Percentiles rank a stretch among this genome's conserved stretches.
Conservation (phyloP, 2,113 vertebrate genomes). For the Oceanodroma tethys region DNA sequence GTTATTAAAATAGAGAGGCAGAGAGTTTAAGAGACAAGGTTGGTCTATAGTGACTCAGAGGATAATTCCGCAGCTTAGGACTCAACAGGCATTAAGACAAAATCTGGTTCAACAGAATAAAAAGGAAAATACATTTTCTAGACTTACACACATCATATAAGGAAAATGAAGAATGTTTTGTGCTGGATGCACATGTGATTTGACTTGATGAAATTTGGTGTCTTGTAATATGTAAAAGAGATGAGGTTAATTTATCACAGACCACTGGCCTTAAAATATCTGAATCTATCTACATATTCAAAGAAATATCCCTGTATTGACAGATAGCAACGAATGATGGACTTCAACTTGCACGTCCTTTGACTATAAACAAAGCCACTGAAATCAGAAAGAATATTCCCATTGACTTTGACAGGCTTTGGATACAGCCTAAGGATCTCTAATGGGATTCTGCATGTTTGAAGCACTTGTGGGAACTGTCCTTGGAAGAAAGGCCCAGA, state of each 20-base stretch:
- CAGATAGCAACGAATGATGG: background rate
- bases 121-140: background rate
- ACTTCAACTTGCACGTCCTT: background rate
- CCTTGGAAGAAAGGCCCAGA: background rate
- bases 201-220: background rate
- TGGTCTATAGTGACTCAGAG: background rate
- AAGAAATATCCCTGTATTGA: background rate
- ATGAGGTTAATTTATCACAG: background rate
- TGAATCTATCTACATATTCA: background rate
- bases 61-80: background rate
- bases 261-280: background rate
- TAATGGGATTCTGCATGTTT: background rate
- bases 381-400: background rate
- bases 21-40: background rate
- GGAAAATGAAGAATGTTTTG: background rate
- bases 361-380: background rate
- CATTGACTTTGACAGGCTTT: background rate
- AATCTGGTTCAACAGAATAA: background rate
- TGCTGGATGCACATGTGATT: background rate
- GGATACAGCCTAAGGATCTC: background rate
- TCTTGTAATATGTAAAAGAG: too few species aligned
- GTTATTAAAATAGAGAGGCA: background rate
- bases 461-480: background rate
- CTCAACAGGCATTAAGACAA: background rate
- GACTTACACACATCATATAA: background rate